phyloP scores from a whole-genome alignment of 2,113 vertebrate genomes.

The Gambusia holbrooki region DNA sequence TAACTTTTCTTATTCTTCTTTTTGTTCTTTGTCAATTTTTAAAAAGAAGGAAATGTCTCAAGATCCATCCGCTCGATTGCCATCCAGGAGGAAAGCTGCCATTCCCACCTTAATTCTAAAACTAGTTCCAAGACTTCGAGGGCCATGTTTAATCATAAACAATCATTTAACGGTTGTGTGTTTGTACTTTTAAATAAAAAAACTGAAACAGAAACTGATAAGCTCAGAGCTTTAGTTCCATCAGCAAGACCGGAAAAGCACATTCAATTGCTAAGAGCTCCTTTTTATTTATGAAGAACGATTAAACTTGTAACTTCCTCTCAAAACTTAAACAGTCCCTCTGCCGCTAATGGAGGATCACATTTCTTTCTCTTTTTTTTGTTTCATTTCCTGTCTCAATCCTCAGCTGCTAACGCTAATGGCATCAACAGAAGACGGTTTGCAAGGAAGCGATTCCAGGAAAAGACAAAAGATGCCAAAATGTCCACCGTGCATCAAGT shows the following conservation, averaged over 20 bases:
- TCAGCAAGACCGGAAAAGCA: neutral
- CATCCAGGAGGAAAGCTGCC: too few species aligned
- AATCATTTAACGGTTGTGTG: neutral
- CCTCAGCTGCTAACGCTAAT: constrained; percentile 3
- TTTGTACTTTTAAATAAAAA: neutral
- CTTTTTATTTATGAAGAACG: constrained; percentile 6
- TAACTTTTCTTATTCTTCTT: neutral
- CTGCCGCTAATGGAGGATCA: neutral
- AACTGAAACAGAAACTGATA: neutral
- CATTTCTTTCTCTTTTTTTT: neutral
- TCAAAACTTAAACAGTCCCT: neutral
- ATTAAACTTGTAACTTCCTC: neutral
- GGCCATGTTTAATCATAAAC: neutral
- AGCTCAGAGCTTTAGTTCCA: neutral
- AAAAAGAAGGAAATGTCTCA: too few species aligned
- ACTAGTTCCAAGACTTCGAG: neutral
- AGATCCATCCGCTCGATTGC: too few species aligned
- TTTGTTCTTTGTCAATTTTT: neutral
- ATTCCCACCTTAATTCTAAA: neutral
- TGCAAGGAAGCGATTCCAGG: rapidly evolving
- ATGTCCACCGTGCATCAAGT: neutral
- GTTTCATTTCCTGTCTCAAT: neutral
- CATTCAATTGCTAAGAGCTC: neutral
- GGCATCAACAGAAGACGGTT: neutral
- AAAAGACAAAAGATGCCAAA: neutral